A percentile compares a stretch with the other conserved stretches of the same genome.
phyloP scores from a whole-genome alignment of 2,888 invertebrate species.

The Apamea epomidion region DNA sequence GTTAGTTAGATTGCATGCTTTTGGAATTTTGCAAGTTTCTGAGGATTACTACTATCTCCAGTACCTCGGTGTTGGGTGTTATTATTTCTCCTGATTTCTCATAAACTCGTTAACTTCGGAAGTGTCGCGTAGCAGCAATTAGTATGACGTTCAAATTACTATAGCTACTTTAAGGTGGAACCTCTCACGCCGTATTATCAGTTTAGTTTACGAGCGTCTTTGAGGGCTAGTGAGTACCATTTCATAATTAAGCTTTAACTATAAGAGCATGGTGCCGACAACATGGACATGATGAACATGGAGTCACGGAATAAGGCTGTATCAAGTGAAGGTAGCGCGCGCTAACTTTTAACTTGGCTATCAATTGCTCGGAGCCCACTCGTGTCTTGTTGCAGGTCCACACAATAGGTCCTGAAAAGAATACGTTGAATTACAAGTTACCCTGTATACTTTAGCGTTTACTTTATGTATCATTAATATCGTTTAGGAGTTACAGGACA shows the following conservation, averaged over 20 bases:
- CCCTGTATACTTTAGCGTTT: not conserved
- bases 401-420: not conserved
- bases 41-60: not conserved
- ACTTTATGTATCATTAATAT: not conserved
- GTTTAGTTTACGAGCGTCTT: not conserved
- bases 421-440: not conserved
- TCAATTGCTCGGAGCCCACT: not conserved
- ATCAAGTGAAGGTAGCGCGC: not conserved
- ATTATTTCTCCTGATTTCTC: not conserved
- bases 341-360: conserved; percentile 5
- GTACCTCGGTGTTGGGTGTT: not conserved
- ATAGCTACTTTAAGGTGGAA: not conserved
- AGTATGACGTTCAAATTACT: not conserved
- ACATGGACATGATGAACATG: no score
- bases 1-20: not conserved
- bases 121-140: not conserved
- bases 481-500: not conserved
- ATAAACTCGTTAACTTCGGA: not conserved
- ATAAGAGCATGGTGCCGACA: conserved; percentile 8
- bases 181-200: not conserved
- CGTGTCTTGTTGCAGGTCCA: not conserved
- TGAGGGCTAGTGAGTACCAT: conserved; percentile 1
- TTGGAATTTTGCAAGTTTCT: not conserved
- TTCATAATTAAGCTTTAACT: conserved; percentile 21
- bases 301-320: not conserved